A percentile compares a stretch with the other conserved stretches of the same genome.
These are phyloP conservation scores for Coenonympha glycerion DNA, from an alignment of 2,888 invertebrate species.

Conservation along the genomic window DNA sequence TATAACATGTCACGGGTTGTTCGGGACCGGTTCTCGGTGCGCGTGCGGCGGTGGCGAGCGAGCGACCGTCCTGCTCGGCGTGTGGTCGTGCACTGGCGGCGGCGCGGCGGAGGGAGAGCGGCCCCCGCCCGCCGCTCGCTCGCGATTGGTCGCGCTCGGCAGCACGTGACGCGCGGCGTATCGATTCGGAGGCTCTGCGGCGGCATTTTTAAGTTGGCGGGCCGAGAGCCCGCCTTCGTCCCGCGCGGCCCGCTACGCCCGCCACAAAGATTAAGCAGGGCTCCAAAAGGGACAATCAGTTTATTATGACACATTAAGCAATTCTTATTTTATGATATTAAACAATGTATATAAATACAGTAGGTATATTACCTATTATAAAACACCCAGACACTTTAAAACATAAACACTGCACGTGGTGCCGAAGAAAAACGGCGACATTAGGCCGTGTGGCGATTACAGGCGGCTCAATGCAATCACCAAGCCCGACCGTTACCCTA, in stretches of 20 bases:
- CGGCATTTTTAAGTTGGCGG: constrained; percentile 86
- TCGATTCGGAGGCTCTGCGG: constrained; percentile 87
- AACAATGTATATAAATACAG: too few relatives aligned
- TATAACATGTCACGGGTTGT: constrained; percentile 58
- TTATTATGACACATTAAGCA: too few relatives aligned
- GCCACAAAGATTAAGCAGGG: constrained; percentile 39
- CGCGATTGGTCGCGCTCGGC: constrained; percentile 69
- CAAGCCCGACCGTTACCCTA: too few relatives aligned
- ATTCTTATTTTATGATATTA: too few relatives aligned
- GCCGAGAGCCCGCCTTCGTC: constrained; percentile 67
- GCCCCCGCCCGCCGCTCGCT: constrained; percentile 42
- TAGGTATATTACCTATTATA: too few relatives aligned
- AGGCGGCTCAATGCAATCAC: too few relatives aligned
- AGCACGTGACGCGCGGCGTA: constrained; percentile 82
- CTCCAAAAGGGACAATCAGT: too few relatives aligned
- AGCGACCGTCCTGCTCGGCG: constrained; percentile 46
- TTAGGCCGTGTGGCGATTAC: too few relatives aligned
- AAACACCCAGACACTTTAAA: too few relatives aligned
- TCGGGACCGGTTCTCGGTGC: constrained; percentile 66
- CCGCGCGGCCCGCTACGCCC: constrained; percentile 59
- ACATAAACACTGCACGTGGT: too few relatives aligned
- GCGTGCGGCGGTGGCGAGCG: constrained; percentile 39
- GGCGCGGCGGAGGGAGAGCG: constrained; percentile 61
- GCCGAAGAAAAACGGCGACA: too few relatives aligned
- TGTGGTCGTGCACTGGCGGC: constrained; percentile 63